Base-by-base conservation (phyloP, 2,797 vertebrate species). In the Danio choprae region DNA sequence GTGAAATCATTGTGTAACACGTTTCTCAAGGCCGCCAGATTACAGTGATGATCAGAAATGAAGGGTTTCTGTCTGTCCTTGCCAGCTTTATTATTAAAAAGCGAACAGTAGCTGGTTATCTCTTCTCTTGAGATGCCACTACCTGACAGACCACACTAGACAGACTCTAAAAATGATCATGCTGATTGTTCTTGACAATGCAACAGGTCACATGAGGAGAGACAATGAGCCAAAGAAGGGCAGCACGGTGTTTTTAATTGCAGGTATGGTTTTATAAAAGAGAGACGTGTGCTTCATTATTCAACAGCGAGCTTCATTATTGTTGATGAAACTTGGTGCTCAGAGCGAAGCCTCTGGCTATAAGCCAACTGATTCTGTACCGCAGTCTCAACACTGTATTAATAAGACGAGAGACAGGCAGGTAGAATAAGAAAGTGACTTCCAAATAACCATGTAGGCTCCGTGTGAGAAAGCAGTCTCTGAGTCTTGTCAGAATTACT, bases 261-360 rank as follows among this genome's bases (percentile, higher is more conserved):
- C 73, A 59, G 58, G n/a, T 55, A 43, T n/a, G 38, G 36, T 72
- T 76, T 70, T 69, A 13, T 68, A 63, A 84, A 82, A 77, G 58
- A 70, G 60, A 60, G 75, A 67, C 4, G 46, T 63, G 36, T 15
- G 38, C 48, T 84, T 86, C 77, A 83, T 84, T 82, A 84, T 83
- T 73, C 76, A 84, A 59, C 63, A 81, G 43, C 4, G 50, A 29
- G 68, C 72, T 78, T 86, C 75, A 83, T 86, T 84, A 85, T 58
- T 68, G 79, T 53, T 53, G 77, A 77, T 80, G 80, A 83, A 84
- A 73, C 67, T 48, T 56, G 64, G 65, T 73, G 80, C 84, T 82
- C 40, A 48, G 63, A 77, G 77, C 65, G 64, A 70, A 63, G 74
- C 76, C 81, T 83, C 48, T 72, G 84, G 84, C 84, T 78, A 83